phyloP scores from a whole-genome alignment of 1,140 invertebrate genomes.

The Pseudomyrmex gracilis region DNA sequence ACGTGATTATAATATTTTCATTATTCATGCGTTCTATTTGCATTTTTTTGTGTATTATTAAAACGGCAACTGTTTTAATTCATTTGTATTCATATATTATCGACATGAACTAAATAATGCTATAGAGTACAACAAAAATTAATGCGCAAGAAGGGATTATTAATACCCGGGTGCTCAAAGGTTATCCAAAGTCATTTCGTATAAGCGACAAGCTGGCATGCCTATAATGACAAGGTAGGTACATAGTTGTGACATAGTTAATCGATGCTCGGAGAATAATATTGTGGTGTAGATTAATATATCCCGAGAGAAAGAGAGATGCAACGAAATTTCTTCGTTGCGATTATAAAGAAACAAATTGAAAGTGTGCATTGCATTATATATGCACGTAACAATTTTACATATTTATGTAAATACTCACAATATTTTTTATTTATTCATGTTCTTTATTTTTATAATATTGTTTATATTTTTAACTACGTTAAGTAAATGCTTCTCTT shows the following conservation, averaged over 20 bases:
- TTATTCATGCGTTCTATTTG: slow-evolving; percentile 1
- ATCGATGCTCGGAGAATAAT: slow-evolving; percentile 41
- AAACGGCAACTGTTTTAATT: too few relatives aligned
- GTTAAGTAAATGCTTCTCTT: too few relatives aligned
- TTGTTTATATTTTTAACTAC: too few relatives aligned
- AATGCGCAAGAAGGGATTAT: slow-evolving; percentile 7
- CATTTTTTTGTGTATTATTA: neutral
- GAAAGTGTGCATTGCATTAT: neutral
- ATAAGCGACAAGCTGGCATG: slow-evolving; percentile 37
- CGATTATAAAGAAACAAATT: neutral
- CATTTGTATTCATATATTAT: neutral
- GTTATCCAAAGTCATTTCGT: slow-evolving; percentile 55
- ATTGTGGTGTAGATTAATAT: slow-evolving; percentile 45
- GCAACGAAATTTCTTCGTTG: neutral
- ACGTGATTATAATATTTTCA: neutral
- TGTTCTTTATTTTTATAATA: too few relatives aligned
- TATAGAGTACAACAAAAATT: neutral
- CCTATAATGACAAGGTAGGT: slow-evolving; percentile 32
- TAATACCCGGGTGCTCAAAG: slow-evolving; percentile 35
- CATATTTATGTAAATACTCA: too few relatives aligned
- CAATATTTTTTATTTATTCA: too few relatives aligned
- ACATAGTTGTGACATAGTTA: slow-evolving; percentile 50
- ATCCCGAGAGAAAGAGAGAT: slow-evolving; percentile 19
- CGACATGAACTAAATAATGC: neutral
- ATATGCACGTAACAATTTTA: too few relatives aligned